Evolutionary conservation across 2,113 vertebrate species (phyloP).

Genomic region (Oceanodroma tethys): DNA sequence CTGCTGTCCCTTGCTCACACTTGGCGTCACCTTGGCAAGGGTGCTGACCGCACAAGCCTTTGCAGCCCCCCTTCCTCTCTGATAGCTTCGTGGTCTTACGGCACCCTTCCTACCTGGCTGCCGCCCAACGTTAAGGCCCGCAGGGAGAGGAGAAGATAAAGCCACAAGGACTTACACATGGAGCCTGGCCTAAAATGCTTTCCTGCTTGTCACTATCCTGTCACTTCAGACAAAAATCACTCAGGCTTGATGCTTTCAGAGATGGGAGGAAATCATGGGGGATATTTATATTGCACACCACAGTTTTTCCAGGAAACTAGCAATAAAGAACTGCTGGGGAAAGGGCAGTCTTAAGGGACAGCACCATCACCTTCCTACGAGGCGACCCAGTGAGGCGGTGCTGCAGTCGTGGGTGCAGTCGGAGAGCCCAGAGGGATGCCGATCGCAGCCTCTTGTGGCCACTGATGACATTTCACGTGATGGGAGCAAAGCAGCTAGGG

Average conservation of each 20-base stretch:
- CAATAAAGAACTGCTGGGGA: not conserved
- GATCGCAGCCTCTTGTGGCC: not conserved
- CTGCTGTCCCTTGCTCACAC: not conserved
- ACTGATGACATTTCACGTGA: not conserved
- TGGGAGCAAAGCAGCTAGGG: not conserved
- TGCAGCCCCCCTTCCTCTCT: not conserved
- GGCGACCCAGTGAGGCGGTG: accelerated
- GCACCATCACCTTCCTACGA: not conserved
- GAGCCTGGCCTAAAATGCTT: not conserved
- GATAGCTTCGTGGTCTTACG: not conserved
- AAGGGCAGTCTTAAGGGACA: not conserved
- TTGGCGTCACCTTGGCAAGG: accelerated
- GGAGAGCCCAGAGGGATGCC: not conserved
- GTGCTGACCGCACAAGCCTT: not conserved
- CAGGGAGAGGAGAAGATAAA: not conserved
- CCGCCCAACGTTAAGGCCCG: not conserved
- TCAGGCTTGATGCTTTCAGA: not conserved
- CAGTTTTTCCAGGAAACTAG: not conserved
- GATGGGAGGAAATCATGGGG: not conserved
- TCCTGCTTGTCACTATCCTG: not conserved
- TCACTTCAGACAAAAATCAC: not conserved
- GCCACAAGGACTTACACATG: not conserved
- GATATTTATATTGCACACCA: not conserved
- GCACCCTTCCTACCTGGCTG: not conserved
- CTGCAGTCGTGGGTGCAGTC: not conserved